Percentiles rank a stretch among this genome's conserved stretches.
Evolutionary conservation across 2,113 vertebrate genomes (phyloP).

Genomic region (sheep (Ovis aries)): ARS-UI_Ramb_v3.0 NC_056080.1:139389501-139390000

Average conservation of each 20-base stretch:
- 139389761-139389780: slow-evolving; percentile 32
- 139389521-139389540: not conserved
- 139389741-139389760: slow-evolving; percentile 32
- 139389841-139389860: not conserved
- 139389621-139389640: not conserved
- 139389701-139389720: not conserved
- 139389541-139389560: not conserved
- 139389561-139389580: not conserved
- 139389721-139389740: not conserved
- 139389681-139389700: not conserved
- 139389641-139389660: not conserved
- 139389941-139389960: not conserved
- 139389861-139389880: not conserved
- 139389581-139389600: not conserved
- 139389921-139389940: not conserved
- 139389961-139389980: slow-evolving; percentile 27
- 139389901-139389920: not conserved
- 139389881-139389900: not conserved
- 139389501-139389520: not conserved
- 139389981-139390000: not conserved
- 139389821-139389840: not conserved
- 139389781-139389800: not conserved
- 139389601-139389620: not conserved
- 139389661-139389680: not conserved
- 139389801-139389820: slow-evolving; percentile 13